phyloP scores from a whole-genome alignment of 1,140 invertebrate species.

The Phymastichus coffea region DNA sequence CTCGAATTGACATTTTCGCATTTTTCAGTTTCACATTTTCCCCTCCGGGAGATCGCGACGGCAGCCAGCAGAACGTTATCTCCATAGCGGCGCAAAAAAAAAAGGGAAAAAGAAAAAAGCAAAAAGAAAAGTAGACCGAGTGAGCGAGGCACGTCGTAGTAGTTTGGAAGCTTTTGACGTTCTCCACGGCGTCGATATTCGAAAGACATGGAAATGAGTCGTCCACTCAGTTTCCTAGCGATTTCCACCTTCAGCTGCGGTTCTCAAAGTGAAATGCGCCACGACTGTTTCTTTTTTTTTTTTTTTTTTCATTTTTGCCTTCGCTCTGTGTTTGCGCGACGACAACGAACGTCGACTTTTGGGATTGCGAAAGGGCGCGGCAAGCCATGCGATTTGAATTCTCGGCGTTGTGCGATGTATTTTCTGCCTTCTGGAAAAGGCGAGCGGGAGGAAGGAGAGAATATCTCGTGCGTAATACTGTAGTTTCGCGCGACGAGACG shows the following conservation, averaged over 20 bases:
- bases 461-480: too few relatives aligned
- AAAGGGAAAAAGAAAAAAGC: not conserved
- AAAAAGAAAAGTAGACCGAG: not conserved
- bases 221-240: not conserved
- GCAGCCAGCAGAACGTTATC: constrained; percentile 13
- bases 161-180: too few relatives aligned
- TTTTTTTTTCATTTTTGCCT: too few relatives aligned
- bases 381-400: too few relatives aligned
- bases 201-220: constrained; percentile 3
- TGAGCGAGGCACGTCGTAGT: too few relatives aligned
- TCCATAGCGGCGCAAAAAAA: not conserved
- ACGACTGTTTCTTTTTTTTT: not conserved
- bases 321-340: too few relatives aligned
- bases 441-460: too few relatives aligned
- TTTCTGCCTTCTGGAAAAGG: too few relatives aligned
- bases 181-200: not conserved
- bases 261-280: not conserved
- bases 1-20: constrained; percentile 12
- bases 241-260: not conserved
- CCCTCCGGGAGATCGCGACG: not conserved
- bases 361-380: too few relatives aligned
- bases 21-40: constrained; percentile 12
- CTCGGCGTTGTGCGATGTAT: too few relatives aligned
- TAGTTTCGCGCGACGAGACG: too few relatives aligned
- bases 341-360: too few relatives aligned